Evolutionary conservation across 2,797 vertebrate genomes (phyloP), one percentile per base, ranked within the genome.

Genomic region (Synaphobranchus kaupii): DNA sequence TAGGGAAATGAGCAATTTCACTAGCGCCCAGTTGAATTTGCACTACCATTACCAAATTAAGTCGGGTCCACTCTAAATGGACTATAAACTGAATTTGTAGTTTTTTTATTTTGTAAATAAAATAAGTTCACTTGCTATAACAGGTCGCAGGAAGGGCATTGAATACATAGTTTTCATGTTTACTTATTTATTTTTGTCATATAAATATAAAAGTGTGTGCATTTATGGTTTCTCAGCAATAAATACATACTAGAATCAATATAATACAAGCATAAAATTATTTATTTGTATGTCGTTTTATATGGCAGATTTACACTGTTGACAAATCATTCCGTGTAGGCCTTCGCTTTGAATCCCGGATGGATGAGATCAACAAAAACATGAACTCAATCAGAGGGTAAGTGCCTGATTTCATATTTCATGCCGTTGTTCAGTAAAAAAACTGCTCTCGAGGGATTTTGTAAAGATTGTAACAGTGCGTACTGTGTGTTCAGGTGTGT

Each of bases 231-330:
- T n/a, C n/a, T 66, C 5, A 22, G 6, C 7, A 56, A 56, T 56
- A 56, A 56, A 22, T 47, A 9, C 20, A 47, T 48, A 0, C 25
- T 47, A 6, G 20, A 39, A 20, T 48, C 34, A 44, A 80, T 48
- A 80, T 15, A 5, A 34, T 34, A 34, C 68, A 73, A 31, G 12
- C 28, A 31, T 31, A 44, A 22, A 44, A 44, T 22, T 15, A 20
- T 8, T 34, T 39, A n/a, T 68, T n/a, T 68, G 10, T 86, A 34
- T 87, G 54, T 89, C 4, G 85, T 73, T 84, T 88, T 31, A 47
- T 84, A 76, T 86, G 58, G 0, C 89, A 99, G 99, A 96, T 99
- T 91, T 97, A 97, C 88, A 95, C 97, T 0, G 93, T 99, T 83
- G 98, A 98, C 89, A 89, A 94, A 85, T 94, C 95, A 5, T 97